Evolutionary conservation across 2,888 invertebrate genomes (phyloP), one percentile per base, ranked within the genome.

Genomic region (Chymomyza amoena): DNA sequence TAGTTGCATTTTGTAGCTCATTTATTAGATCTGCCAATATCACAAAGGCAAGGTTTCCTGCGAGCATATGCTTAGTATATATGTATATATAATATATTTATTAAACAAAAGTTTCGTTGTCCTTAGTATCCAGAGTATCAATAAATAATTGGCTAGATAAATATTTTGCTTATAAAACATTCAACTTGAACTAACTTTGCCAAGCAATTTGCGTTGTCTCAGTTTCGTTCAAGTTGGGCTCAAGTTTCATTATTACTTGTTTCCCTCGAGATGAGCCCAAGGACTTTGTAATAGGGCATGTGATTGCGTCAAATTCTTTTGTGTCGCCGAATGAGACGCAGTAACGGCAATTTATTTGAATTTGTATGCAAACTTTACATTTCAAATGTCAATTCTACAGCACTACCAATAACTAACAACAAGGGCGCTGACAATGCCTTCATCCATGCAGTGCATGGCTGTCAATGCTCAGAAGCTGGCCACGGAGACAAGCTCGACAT

Each of bases 311-410:
- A 20, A 54, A 54, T 54, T 54, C 54, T 54, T 54, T 54, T 54
- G 54, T 54, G 54, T 54, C 54, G 54, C 54, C 2, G 52, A 36
- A 13, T 64, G 18, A 36, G 16, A n/a, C 7, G 68, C 68, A 65
- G 64, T 54, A 56, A 64, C 70, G 70, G 79, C 86, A 77, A 81
- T 77, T 78, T 64, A 81, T 73, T 86, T 80, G 67, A 81, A 81
- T 84, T 82, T 75, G 69, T 69, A 70, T 69, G 72, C 71, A 70
- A 79, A 79, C 72, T 79, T 76, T 75, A 77, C 72, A 78, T 79
- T 76, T 76, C 32, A 72, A 78, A 68, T 69, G 52, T 62, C 66
- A 64, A 68, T 45, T 10, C 10, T 45, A 60, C 65, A 66, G 60
- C 15, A 61, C 20, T n/a, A 59, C 32, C 50, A 68, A 13, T 45